Percentiles rank a stretch among this genome's conserved stretches.
Evolutionary conservation across 53 echinoderm and acorn worm species (phyloP).

Genomic region (Zoroaster sp.): DNA sequence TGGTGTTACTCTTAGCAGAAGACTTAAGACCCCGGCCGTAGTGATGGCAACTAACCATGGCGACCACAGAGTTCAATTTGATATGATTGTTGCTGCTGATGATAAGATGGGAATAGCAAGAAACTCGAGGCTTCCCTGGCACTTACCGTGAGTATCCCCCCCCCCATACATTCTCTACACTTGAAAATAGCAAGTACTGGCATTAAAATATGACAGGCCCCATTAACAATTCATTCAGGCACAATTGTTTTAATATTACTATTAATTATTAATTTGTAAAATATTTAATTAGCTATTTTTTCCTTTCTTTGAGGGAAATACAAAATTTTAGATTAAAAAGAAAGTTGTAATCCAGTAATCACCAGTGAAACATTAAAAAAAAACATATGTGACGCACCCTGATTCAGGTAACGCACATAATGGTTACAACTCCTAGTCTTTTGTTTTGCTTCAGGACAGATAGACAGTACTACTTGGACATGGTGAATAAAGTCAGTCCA

Average conservation of each 20-base stretch:
- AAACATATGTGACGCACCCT: background rate
- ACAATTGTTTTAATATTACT: no score
- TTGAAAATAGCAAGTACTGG: no score
- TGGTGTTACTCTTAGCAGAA: no score
- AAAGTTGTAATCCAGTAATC: no score
- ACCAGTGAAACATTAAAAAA: background rate
- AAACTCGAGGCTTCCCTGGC: conserved; percentile 76
- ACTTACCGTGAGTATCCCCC: conserved; percentile 74
- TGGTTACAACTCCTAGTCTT: background rate
- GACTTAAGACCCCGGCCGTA: no score
- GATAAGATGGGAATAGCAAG: conserved; percentile 86
- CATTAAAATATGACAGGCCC: no score
- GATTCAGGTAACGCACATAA: background rate
- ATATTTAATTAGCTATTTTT: background rate
- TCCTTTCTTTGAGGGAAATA: no score
- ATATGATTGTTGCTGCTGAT: conserved; percentile 81
- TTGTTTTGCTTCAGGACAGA: conserved; percentile 63
- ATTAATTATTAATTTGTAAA: background rate
- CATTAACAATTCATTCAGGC: no score
- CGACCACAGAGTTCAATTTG: conserved; percentile 15
- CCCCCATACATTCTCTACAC: no score
- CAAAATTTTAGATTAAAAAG: background rate
- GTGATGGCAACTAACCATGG: background rate
- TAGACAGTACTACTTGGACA: conserved; percentile 48
- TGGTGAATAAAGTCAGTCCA: background rate